phyloP scores from a whole-genome alignment of 2,113 vertebrate genomes.

The Sturnira hondurensis region DNA sequence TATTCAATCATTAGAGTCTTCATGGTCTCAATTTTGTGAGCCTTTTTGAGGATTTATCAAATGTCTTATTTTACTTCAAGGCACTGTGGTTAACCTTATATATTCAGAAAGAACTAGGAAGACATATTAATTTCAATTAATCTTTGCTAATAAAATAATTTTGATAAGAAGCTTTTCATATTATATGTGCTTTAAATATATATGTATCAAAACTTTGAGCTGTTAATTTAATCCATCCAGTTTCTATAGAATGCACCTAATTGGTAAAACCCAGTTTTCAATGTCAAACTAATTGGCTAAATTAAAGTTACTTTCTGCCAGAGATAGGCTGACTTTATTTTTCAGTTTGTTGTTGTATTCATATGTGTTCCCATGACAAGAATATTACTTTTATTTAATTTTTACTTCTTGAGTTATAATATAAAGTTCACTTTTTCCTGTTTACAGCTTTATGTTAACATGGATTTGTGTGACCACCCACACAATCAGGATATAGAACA shows the following conservation, averaged over 20 bases:
- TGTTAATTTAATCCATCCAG: slow-evolving; percentile 6
- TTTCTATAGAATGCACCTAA: neutral
- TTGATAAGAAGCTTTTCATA: neutral
- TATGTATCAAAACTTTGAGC: neutral
- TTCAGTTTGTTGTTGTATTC: neutral
- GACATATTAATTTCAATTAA: slow-evolving; percentile 18
- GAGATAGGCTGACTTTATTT: neutral
- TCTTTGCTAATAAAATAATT: neutral
- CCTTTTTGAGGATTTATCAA: neutral
- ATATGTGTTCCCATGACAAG: neutral
- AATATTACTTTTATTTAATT: neutral
- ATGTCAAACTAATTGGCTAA: neutral
- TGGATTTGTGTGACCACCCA: neutral
- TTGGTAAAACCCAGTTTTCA: neutral
- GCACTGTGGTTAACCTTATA: neutral
- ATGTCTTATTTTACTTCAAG: neutral
- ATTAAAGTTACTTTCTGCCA: neutral
- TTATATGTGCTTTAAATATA: neutral
- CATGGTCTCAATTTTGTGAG: neutral
- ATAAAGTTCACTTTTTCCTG: neutral
- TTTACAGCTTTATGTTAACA: neutral
- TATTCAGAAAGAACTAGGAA: neutral
- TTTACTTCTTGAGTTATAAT: neutral
- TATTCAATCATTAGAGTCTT: neutral
- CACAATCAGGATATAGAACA: neutral